Evolutionary conservation across 2,888 invertebrate species (phyloP).

Genomic region (Lasioglossum figueresi): DNA sequence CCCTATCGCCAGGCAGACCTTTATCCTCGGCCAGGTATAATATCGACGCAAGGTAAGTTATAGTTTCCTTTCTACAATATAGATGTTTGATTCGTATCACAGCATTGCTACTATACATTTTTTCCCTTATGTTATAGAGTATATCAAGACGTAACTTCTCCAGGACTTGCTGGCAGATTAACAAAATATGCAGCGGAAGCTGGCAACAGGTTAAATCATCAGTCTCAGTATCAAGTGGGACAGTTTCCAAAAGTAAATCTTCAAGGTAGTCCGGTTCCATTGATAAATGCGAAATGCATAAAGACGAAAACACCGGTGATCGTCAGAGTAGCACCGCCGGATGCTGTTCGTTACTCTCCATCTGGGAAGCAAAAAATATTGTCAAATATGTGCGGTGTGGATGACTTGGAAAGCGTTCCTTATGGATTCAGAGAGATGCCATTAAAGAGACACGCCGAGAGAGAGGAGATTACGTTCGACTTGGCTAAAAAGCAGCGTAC

Average conservation of each 20-base stretch:
- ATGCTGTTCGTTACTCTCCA: slow-evolving; percentile 70
- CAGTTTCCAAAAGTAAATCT: slow-evolving; percentile 82
- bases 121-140: slow-evolving; percentile 44
- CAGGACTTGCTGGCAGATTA: slow-evolving; percentile 79
- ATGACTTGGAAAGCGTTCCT: slow-evolving; percentile 69
- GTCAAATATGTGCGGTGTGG: slow-evolving; percentile 51
- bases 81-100: background rate
- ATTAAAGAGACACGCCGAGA: slow-evolving; percentile 80
- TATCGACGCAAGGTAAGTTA: slow-evolving; percentile 83
- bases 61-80: background rate
- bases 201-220: slow-evolving; percentile 77
- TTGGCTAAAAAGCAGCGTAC: slow-evolving; percentile 81
- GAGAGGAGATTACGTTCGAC: slow-evolving; percentile 78
- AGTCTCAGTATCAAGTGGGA: slow-evolving; percentile 79
- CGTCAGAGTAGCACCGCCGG: slow-evolving; percentile 80
- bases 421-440: slow-evolving; percentile 78
- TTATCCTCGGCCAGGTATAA: slow-evolving; percentile 84
- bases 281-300: slow-evolving; percentile 74
- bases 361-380: slow-evolving; percentile 73
- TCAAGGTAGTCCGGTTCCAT: slow-evolving; percentile 76
- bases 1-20: slow-evolving; percentile 83
- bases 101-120: background rate
- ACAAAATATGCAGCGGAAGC: slow-evolving; percentile 81
- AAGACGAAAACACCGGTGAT: slow-evolving; percentile 77
- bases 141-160: slow-evolving; percentile 78